These are phyloP conservation scores for Centropristis striata DNA, from an alignment of 2,113 vertebrate species.

Conservation along the genomic window DNA sequence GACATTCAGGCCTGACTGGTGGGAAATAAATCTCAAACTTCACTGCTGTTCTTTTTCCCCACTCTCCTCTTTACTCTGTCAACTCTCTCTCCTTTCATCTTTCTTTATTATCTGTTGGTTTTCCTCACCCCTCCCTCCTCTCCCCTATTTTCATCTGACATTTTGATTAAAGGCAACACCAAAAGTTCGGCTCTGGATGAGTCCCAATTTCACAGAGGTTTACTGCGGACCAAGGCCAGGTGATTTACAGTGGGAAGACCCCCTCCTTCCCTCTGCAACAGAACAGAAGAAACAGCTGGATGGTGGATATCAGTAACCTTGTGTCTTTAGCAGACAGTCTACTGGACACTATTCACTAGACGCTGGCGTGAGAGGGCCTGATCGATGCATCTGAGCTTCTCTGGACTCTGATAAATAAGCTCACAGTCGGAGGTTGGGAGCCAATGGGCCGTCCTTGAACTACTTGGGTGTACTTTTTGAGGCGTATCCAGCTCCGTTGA, in stretches of 20 bases:
- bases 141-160: slow-evolving; percentile 53
- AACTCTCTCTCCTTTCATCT: slow-evolving; percentile 32
- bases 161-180: slow-evolving; percentile 60
- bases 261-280: background rate
- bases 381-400: slow-evolving; percentile 39
- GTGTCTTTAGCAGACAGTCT: slow-evolving; percentile 17
- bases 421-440: slow-evolving; percentile 8
- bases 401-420: slow-evolving; percentile 17
- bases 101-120: slow-evolving; percentile 42
- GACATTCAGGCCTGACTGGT: slow-evolving; percentile 7
- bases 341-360: slow-evolving; percentile 28
- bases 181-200: slow-evolving; percentile 52
- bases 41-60: background rate
- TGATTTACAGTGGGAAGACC: slow-evolving; percentile 52
- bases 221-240: slow-evolving; percentile 30
- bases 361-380: background rate
- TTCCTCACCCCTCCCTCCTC: background rate
- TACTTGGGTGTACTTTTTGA: slow-evolving; percentile 9
- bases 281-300: slow-evolving; percentile 35
- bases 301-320: slow-evolving; percentile 23
- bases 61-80: background rate
- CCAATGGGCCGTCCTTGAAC: background rate
- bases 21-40: slow-evolving; percentile 8
- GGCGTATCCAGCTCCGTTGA: background rate
- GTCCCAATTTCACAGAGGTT: slow-evolving; percentile 53